Conservation (phyloP, 1,140 invertebrate species). For the Eumeta japonica region DNA sequence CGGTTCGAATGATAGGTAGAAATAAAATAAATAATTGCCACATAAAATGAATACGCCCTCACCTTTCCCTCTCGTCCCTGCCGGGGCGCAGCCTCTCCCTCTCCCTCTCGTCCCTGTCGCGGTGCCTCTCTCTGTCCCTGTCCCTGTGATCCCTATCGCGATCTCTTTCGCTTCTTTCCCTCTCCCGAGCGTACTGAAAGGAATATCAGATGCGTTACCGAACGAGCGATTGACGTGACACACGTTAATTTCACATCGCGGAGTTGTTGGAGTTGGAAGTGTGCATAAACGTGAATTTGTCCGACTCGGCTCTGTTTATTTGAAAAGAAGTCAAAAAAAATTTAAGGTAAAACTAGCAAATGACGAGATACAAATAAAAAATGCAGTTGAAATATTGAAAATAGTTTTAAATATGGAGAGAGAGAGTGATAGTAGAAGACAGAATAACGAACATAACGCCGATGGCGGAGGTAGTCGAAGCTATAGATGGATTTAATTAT, state of each 20-base stretch:
- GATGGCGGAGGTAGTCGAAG: too few relatives aligned
- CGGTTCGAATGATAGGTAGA: too few relatives aligned
- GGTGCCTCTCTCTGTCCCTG: slow-evolving; percentile 44
- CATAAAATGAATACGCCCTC: slow-evolving; percentile 9
- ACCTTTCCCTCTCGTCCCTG: slow-evolving; percentile 54
- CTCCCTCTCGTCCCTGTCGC: slow-evolving; percentile 51
- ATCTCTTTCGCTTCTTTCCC: slow-evolving; percentile 52
- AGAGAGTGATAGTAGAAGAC: too few relatives aligned
- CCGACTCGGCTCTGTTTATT: too few relatives aligned
- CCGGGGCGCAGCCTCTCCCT: slow-evolving; percentile 44
- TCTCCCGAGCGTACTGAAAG: slow-evolving; percentile 55
- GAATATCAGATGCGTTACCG: slow-evolving; percentile 10
- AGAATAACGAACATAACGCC: too few relatives aligned
- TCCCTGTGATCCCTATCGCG: slow-evolving; percentile 54
- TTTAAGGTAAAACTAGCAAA: too few relatives aligned
- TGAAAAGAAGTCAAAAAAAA: slow-evolving; percentile 8
- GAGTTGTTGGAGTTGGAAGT: too few relatives aligned
- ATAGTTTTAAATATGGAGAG: too few relatives aligned
- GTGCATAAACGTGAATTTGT: too few relatives aligned
- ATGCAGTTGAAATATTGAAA: too few relatives aligned
- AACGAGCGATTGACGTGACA: too few relatives aligned
- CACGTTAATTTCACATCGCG: slow-evolving; percentile 3
- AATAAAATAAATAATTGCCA: neutral
- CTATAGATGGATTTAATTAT: slow-evolving; percentile 6
- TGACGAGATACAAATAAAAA: too few relatives aligned